phyloP scores from a whole-genome alignment of 2,888 invertebrate genomes.

The Acholoe squamosa region DNA sequence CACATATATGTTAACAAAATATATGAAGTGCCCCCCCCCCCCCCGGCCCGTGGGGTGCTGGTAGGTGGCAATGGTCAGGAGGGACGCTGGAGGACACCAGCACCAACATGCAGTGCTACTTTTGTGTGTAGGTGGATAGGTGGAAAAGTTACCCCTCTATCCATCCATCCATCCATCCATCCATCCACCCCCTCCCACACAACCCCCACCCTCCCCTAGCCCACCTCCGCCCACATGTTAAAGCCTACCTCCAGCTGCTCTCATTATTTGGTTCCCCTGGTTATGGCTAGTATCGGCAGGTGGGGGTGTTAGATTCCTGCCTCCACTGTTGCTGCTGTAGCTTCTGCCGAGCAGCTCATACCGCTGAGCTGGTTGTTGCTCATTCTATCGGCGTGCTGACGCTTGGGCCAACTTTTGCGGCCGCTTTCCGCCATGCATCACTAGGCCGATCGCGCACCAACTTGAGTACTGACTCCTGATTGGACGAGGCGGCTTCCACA shows the following conservation, averaged over 20 bases:
- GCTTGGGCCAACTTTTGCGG: not conserved
- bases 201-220: not conserved
- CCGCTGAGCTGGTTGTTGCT: not conserved
- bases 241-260: not conserved
- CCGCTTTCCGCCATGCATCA: slow-evolving; percentile 27
- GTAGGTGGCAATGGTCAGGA: too few relatives aligned
- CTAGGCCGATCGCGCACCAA: slow-evolving; percentile 14
- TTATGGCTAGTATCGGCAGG: too few relatives aligned
- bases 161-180: not conserved
- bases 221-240: not conserved
- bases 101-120: not conserved
- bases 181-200: not conserved
- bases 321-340: not conserved
- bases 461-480: slow-evolving; percentile 38
- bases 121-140: not conserved
- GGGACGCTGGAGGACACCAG: not conserved
- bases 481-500: not conserved
- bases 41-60: too few relatives aligned
- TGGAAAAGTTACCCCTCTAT: not conserved
- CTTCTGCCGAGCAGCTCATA: not conserved
- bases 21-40: too few relatives aligned
- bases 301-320: not conserved
- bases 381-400: not conserved
- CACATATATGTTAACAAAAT: too few relatives aligned
- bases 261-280: not conserved